Conservation (phyloP, 2,113 vertebrate species). For the Suricata suricatta region DNA sequence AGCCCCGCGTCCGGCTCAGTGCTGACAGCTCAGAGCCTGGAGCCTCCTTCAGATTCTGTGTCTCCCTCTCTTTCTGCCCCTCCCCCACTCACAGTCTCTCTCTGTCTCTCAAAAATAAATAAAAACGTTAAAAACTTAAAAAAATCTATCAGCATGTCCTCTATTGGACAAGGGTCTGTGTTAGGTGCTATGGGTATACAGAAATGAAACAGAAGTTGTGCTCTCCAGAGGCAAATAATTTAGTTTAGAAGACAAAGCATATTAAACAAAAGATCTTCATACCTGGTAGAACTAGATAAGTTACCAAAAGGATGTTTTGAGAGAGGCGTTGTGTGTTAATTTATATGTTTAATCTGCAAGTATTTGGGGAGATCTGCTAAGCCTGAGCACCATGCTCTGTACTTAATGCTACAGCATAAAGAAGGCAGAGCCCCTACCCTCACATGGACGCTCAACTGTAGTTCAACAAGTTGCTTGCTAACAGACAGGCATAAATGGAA, state of each 20-base stretch:
- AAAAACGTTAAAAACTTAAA: background rate
- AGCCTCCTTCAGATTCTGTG: too few species aligned
- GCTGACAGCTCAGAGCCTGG: too few species aligned
- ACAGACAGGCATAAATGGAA: too few species aligned
- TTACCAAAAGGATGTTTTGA: background rate
- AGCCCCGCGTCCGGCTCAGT: too few species aligned
- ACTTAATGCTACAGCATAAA: too few species aligned
- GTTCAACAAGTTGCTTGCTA: background rate
- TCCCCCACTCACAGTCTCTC: too few species aligned
- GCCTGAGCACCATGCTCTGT: too few species aligned
- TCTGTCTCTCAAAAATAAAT: too few species aligned
- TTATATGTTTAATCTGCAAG: background rate
- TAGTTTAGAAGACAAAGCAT: background rate
- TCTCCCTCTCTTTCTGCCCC: too few species aligned
- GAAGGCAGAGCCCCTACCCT: background rate
- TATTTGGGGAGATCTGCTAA: background rate
- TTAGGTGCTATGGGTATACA: background rate
- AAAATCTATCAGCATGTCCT: background rate
- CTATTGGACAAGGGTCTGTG: background rate
- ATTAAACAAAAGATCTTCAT: background rate
- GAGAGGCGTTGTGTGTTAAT: background rate
- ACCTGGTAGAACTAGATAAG: background rate
- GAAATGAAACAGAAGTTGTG: too few species aligned
- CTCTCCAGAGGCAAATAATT: background rate
- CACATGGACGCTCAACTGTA: accelerated